Base-by-base conservation (phyloP, 2,797 vertebrate species). In the Pseudopleuronectes americanus region DNA sequence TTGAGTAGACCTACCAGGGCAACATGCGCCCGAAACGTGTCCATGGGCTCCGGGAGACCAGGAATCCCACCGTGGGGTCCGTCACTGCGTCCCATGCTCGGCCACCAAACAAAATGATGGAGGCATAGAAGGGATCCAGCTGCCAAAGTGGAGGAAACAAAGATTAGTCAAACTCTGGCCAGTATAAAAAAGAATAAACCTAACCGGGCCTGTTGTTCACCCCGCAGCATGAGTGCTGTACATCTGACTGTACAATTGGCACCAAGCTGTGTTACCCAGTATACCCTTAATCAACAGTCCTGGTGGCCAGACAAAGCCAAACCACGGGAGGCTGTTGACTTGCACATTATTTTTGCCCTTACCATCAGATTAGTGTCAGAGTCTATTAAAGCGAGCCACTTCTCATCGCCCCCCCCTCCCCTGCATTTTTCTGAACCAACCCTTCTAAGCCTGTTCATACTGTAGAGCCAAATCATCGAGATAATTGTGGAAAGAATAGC, bases 1-100 rank as follows among this genome's bases (percentile, higher is more conserved):
- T 26, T 16, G 21, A 3, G 10, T 43, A 16, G 2, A 91, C 95
- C 84, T 94, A 99, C 98, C 98, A 99, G 52, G 98, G 98, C 92
- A 99, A 90, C 91, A 99, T 96, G 64, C 96, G 95, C 75, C 98
- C 98, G 0, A 96, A 89, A 36, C 95, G 94, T 0, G 95, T 99
- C 97, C 98, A 99, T 0, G 94, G 89, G 33, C 93, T 96, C 74
- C 97, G 95, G 85, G 96, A 99, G 79, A 99, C 95, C 79, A 97
- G 95, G 86, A 97, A 99, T 13, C 98, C 98, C 76, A 99, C 95
- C 7, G 97, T 92, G 57, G 98, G 98, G 77, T 99, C 98, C 0
- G 98, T 99, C 77, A 99, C 2, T 0, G 98, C 98, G 1, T 99
- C 98, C 97, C 98, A 99, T 3, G 96, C 97, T 66, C 97, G 92